phyloP scores from a whole-genome alignment of 2,113 vertebrate genomes.

The Nipponia nippon region DNA sequence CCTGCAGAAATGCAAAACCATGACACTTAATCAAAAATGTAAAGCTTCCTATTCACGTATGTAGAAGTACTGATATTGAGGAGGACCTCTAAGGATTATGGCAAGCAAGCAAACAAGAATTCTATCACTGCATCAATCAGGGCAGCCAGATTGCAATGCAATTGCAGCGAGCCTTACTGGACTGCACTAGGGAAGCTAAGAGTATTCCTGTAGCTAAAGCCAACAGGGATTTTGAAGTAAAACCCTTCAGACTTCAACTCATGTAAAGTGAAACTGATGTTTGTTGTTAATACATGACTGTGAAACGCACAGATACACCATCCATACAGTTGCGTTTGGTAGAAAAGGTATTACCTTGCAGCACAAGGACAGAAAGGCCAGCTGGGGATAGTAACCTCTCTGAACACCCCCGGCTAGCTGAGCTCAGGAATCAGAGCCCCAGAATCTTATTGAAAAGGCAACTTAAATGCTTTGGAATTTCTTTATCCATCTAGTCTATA shows the following conservation, averaged over 20 bases:
- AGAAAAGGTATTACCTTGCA: background rate
- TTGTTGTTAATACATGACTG: background rate
- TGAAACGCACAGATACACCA: background rate
- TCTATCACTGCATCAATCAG: background rate
- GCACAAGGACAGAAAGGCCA: background rate
- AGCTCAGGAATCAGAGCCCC: background rate
- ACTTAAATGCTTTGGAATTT: background rate
- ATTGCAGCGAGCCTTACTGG: background rate
- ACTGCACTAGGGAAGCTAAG: background rate
- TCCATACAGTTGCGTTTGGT: background rate
- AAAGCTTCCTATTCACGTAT: background rate
- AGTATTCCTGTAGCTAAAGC: background rate
- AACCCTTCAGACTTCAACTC: background rate
- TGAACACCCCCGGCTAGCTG: background rate
- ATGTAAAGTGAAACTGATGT: background rate
- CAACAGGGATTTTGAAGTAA: background rate
- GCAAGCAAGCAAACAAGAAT: slow-evolving; percentile 8
- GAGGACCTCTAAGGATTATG: background rate
- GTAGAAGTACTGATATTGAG: background rate
- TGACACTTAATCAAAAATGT: background rate
- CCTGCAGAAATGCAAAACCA: background rate
- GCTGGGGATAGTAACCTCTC: background rate
- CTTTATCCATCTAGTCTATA: background rate
- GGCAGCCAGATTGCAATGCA: background rate
- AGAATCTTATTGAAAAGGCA: background rate